A percentile compares a stretch with the other conserved stretches of the same genome.
phyloP scores from a whole-genome alignment of 2,797 vertebrate species.

The Toxotes lorentzi region DNA sequence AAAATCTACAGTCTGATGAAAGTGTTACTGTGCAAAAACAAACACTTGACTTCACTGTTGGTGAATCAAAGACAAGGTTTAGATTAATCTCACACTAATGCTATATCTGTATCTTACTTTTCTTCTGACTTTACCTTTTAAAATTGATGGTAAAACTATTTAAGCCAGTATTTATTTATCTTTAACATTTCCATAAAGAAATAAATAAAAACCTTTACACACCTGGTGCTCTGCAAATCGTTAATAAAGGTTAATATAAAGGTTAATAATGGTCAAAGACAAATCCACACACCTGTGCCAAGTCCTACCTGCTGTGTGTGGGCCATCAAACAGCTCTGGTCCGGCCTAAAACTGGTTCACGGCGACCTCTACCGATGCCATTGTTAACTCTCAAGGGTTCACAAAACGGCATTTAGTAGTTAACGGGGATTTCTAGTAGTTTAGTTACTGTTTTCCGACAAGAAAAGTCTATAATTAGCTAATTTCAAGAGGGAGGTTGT shows the following conservation, averaged over 20 bases:
- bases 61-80: neutral
- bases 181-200: neutral
- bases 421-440: neutral
- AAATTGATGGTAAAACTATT: neutral
- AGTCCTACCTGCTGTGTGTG: neutral
- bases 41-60: neutral
- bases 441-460: neutral
- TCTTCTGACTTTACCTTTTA: neutral
- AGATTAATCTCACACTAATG: neutral
- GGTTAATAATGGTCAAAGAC: neutral
- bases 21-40: slow-evolving; percentile 11
- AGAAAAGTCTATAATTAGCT: neutral
- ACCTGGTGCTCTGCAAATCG: neutral
- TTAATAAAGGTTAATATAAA: neutral
- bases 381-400: fast-evolving
- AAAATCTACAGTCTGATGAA: slow-evolving; percentile 16
- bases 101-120: neutral
- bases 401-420: neutral
- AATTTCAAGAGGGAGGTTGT: neutral
- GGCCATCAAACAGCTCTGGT: neutral
- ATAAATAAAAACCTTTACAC: neutral
- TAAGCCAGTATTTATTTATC: neutral
- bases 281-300: neutral
- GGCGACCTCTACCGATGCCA: slow-evolving; percentile 53
- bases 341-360: neutral